Conservation (phyloP, 2,888 invertebrate genomes). For the Aphodius sticticus region DNA sequence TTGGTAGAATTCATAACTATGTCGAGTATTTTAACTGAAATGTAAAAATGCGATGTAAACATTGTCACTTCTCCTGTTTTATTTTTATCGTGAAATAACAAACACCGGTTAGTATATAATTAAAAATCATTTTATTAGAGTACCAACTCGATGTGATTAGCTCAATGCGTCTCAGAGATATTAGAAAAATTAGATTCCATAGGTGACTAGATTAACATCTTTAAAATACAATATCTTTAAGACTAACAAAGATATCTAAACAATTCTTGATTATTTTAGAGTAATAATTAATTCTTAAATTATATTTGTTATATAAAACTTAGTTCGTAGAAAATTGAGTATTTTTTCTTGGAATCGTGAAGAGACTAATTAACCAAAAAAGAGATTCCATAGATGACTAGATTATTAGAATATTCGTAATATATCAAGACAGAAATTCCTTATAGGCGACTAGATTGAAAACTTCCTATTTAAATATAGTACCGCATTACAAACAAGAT, state of each 20-base stretch:
- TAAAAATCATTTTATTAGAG: conserved; percentile 8
- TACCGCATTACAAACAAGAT: not conserved
- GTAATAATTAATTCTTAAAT: not conserved
- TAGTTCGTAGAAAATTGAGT: not conserved
- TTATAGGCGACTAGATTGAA: not conserved
- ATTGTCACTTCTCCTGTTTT: too few relatives aligned
- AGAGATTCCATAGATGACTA: not conserved
- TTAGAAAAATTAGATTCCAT: not conserved
- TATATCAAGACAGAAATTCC: not conserved
- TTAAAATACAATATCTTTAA: not conserved
- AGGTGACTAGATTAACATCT: not conserved
- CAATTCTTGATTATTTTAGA: not conserved
- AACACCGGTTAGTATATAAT: not conserved
- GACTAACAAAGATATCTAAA: not conserved
- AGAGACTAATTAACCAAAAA: not conserved
- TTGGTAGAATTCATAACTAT: too few relatives aligned
- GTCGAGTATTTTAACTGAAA: too few relatives aligned
- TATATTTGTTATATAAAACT: not conserved
- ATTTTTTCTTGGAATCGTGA: not conserved
- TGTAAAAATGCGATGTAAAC: too few relatives aligned
- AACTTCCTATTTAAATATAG: not conserved
- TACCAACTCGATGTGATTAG: not conserved
- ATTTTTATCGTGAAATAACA: too few relatives aligned
- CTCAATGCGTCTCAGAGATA: not conserved
- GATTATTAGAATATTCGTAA: not conserved